Evolutionary conservation across 1,140 invertebrate genomes (phyloP).

Genomic region (Saccostrea echinata): DNA sequence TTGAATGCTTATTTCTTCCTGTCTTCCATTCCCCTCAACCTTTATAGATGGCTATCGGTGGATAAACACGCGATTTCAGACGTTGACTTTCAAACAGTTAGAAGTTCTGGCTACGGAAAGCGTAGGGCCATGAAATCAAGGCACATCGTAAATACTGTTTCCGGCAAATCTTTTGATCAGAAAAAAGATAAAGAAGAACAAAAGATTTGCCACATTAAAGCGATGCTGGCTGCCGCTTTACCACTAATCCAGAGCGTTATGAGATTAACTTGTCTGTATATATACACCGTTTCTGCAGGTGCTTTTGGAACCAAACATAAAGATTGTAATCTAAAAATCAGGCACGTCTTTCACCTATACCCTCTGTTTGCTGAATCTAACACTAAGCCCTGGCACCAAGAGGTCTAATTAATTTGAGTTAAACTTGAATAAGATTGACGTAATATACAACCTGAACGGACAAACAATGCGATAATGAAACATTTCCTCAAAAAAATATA

Average conservation of each 20-base stretch:
- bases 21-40: not conserved
- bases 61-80: conserved; percentile 36
- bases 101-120: not conserved
- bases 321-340: conserved; percentile 32
- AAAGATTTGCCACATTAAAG: conserved; percentile 23
- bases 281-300: conserved; percentile 8
- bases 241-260: not conserved
- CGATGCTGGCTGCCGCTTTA: conserved; percentile 21
- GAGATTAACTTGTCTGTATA: conserved; percentile 26
- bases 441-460: not conserved
- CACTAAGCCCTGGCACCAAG: not conserved
- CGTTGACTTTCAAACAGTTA: not conserved
- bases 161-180: conserved; percentile 32
- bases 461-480: not conserved
- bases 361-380: not conserved
- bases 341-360: not conserved
- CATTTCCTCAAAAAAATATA: not conserved
- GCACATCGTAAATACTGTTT: conserved; percentile 30
- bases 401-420: conserved; percentile 25
- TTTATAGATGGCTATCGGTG: not conserved
- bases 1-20: not conserved
- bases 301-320: conserved; percentile 25
- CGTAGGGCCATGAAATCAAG: not conserved
- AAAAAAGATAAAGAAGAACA: conserved; percentile 26
- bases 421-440: not conserved